phyloP scores from a whole-genome alignment of 23 tunicate genomes.

The Oikopleura vanhoeffeni region DNA sequence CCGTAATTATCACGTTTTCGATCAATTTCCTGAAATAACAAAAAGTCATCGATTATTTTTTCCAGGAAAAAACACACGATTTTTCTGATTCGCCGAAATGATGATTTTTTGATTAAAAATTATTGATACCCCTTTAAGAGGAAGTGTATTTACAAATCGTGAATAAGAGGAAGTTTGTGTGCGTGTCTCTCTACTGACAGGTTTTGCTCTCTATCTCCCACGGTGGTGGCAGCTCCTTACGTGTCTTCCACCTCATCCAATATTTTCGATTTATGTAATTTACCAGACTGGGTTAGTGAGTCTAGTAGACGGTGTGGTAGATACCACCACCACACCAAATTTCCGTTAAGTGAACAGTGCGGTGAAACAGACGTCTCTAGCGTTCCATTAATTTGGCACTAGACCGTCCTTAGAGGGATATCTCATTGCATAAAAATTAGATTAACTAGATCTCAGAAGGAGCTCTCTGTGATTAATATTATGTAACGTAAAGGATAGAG shows the following conservation, averaged over 20 bases:
- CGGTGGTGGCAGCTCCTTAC: not conserved
- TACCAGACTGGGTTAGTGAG: not conserved
- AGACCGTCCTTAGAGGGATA: not conserved
- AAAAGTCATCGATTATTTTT: no score
- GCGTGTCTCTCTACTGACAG: not conserved
- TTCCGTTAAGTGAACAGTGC: not conserved
- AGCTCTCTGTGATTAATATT: not conserved
- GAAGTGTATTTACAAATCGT: not conserved
- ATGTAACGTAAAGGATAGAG: no score
- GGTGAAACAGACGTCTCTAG: not conserved
- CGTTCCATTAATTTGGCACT: not conserved
- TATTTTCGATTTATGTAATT: not conserved
- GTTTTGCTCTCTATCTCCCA: no score
- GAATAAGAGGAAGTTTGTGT: not conserved
- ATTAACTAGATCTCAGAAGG: not conserved
- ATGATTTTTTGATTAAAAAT: no score
- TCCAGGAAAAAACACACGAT: no score
- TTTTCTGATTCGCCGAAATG: no score
- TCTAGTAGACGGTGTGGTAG: no score
- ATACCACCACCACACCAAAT: no score
- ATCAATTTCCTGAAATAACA: no score
- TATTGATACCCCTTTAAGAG: no score
- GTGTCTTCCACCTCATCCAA: constrained; percentile 1
- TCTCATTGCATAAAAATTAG: not conserved
- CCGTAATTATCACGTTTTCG: no score